Base-by-base conservation (phyloP, 1,140 invertebrate species). In the Arctopsyche grandis region DNA sequence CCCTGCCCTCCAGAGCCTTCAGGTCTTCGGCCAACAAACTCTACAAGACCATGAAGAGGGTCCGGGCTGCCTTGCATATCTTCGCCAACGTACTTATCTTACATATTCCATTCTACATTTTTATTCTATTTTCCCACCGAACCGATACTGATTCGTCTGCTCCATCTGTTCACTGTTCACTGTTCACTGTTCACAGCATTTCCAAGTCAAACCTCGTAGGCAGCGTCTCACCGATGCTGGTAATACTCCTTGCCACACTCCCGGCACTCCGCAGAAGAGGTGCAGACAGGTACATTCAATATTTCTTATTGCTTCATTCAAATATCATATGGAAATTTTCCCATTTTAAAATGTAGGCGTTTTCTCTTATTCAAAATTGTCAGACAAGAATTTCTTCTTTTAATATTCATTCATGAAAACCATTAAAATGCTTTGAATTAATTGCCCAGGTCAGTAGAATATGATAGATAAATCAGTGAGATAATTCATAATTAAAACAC, bases 211-310 rank as follows among this genome's bases (percentile, higher is more conserved):
- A 76, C 85, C 86, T 0, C 83, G 88, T 46, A 85, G 87, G 73
- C 87, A 88, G 75, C 83, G 88, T 5, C 82, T 89, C 9, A 83
- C 87, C n/a, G 88, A 89, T 76, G 81, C 84, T 60, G 83, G 78
- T 1, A 77, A 71, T 60, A 79, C 82, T 58, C 77, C 80, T 14
- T 81, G 80, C 29, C 78, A 79, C 43, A 80, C 75, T 24, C 82
- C 82, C 10, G 74, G 19, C 10, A 80, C 79, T 0, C 81, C 81
- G 5, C 81, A 82, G 44, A 69, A 43, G 22, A 75, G 81, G 26
- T 80, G 77, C 19, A 60, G 81, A 58, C 73, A 80, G 79, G 81
- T 82, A 77, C 29, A 5, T 52, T 52, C 48, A 52, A n/a, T 52
- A 10, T n/a, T n/a, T n/a, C n/a, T n/a, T 52, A n/a, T 52, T 52